Conservation (phyloP, 2,113 vertebrate genomes). For the Melanerpes aurifrons region DNA sequence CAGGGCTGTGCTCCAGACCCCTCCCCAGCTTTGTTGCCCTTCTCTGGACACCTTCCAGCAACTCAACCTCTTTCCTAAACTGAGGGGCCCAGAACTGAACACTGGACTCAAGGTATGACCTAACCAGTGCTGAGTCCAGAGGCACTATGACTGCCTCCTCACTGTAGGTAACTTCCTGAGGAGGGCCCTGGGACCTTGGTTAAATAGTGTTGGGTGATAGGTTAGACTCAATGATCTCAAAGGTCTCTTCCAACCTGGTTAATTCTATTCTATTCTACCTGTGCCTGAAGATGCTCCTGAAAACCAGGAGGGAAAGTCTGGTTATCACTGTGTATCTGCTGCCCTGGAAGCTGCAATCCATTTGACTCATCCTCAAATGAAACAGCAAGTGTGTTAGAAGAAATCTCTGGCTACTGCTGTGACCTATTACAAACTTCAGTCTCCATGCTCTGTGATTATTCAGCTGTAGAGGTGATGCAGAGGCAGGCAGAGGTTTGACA, state of each 20-base stretch:
- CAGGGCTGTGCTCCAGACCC: too few species aligned
- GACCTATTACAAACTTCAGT: neutral
- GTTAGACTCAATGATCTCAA: too few species aligned
- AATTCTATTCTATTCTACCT: neutral
- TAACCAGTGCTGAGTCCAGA: neutral
- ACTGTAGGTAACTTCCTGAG: neutral
- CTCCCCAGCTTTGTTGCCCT: too few species aligned
- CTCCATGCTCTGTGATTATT: neutral
- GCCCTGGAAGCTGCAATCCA: neutral
- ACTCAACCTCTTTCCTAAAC: too few species aligned
- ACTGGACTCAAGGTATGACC: too few species aligned
- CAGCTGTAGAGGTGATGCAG: neutral
- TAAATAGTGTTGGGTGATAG: too few species aligned
- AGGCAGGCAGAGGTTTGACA: neutral
- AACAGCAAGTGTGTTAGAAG: neutral
- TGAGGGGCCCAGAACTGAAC: too few species aligned
- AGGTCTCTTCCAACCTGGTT: too few species aligned
- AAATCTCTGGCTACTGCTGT: neutral
- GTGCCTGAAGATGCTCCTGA: neutral
- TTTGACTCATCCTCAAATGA: neutral
- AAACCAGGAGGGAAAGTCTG: neutral
- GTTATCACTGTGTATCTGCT: neutral
- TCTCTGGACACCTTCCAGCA: too few species aligned
- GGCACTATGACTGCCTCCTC: neutral
- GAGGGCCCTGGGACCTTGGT: neutral